phyloP scores from a whole-genome alignment of 2,888 invertebrate species.

The Ditula angustiorana region DNA sequence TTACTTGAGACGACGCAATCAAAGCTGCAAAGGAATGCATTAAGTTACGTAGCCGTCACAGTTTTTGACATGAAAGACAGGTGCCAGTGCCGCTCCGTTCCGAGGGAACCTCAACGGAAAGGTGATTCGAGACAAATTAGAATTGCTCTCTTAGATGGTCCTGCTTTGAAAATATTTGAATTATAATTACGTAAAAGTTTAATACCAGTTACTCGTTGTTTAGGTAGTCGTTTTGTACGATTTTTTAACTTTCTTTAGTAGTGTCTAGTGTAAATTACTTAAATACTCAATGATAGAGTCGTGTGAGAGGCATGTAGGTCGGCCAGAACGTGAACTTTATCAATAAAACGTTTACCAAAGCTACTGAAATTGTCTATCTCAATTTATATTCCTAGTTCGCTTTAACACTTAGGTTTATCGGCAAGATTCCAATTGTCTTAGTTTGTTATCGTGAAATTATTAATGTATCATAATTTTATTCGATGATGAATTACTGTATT shows the following conservation, averaged over 20 bases:
- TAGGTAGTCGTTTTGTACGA: conserved; percentile 35
- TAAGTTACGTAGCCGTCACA: conserved; percentile 10
- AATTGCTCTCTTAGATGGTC: conserved; percentile 65
- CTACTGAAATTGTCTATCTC: conserved; percentile 83
- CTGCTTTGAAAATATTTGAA: conserved; percentile 39
- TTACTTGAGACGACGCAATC: conserved; percentile 6
- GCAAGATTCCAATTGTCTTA: conserved; percentile 81
- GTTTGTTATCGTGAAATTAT: conserved; percentile 71
- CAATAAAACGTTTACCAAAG: conserved; percentile 79
- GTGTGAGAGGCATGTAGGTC: conserved; percentile 31
- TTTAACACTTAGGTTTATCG: conserved; percentile 82
- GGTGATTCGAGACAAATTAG: conserved; percentile 54
- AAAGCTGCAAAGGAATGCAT: conserved; percentile 19
- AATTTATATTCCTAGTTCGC: conserved; percentile 84
- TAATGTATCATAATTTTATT: conserved; percentile 68
- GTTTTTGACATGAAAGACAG: conserved; percentile 19
- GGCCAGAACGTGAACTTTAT: conserved; percentile 52
- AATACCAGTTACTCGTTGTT: conserved; percentile 37
- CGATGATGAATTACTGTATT: conserved; percentile 58
- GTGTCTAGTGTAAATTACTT: conserved; percentile 49
- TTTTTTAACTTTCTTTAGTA: conserved; percentile 32
- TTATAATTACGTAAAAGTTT: conserved; percentile 30
- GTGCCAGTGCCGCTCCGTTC: conserved; percentile 38
- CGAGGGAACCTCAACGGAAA: conserved; percentile 53
- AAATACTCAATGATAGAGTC: conserved; percentile 64